Evolutionary conservation across 2,797 vertebrate genomes (phyloP).

Genomic region (Lagocephalus sceleratus): DNA sequence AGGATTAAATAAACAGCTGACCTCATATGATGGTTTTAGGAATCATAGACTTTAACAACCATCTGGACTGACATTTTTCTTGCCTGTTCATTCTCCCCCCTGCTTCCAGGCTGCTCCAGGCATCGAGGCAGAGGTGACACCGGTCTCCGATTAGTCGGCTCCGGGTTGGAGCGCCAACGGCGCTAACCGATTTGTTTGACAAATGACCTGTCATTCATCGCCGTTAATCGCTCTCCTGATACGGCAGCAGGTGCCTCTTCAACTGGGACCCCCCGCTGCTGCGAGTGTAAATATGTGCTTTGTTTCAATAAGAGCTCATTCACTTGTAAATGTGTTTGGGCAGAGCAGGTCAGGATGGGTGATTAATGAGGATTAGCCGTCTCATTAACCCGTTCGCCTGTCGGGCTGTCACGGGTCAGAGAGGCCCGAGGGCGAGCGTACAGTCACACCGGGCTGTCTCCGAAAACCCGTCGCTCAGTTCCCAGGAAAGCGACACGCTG

Average conservation of each 20-base stretch:
- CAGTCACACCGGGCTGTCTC: constrained; percentile 7
- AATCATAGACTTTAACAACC: no score
- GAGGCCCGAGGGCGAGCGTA: constrained; percentile 24
- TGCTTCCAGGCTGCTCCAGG: not conserved
- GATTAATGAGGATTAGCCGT: constrained; percentile 18
- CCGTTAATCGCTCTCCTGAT: constrained; percentile 33
- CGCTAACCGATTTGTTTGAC: constrained; percentile 29
- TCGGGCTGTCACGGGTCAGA: constrained; percentile 28
- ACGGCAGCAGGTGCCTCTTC: constrained; percentile 28
- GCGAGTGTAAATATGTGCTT: not conserved
- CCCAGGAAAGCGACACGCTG: no score
- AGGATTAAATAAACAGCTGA: no score
- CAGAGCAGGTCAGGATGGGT: not conserved
- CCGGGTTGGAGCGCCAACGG: not conserved
- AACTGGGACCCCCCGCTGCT: not conserved
- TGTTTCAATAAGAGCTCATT: not conserved
- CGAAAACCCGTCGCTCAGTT: not conserved
- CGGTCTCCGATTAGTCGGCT: constrained; percentile 1
- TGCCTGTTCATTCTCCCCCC: not conserved
- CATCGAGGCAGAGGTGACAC: not conserved
- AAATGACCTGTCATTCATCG: constrained; percentile 24
- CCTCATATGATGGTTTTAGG: no score
- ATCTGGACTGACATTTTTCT: no score
- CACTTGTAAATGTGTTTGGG: not conserved
- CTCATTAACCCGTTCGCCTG: constrained; percentile 38